These are phyloP conservation scores for Gallinago paraguaiae DNA, from an alignment of 2,113 vertebrate species.

Conservation along the genomic window DNA sequence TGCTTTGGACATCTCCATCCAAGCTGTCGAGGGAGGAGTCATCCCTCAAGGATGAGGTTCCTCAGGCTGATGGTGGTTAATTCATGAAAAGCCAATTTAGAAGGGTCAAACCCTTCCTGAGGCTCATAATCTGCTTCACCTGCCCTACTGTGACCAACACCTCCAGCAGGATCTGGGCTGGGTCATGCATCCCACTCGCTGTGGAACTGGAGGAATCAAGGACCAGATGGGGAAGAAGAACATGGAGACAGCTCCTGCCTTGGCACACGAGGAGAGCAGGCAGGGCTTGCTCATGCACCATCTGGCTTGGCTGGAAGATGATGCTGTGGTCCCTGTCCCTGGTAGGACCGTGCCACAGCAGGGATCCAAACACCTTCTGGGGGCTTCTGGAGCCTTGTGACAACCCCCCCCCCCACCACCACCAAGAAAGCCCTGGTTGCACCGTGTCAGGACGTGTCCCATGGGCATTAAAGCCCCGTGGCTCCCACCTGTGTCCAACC, in stretches of 20 bases:
- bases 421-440: neutral
- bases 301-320: neutral
- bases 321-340: neutral
- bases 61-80: neutral
- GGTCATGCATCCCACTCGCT: neutral
- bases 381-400: neutral
- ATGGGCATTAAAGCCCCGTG: accelerated
- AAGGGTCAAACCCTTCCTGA: neutral
- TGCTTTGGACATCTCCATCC: neutral
- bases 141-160: neutral
- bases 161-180: neutral
- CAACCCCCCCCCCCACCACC: neutral
- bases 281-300: neutral
- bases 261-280: neutral
- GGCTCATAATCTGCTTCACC: neutral
- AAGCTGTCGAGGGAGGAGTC: neutral
- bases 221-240: neutral
- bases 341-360: neutral
- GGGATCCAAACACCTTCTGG: neutral
- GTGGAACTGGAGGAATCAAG: neutral
- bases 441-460: accelerated
- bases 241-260: neutral
- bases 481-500: accelerated
- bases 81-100: accelerated
- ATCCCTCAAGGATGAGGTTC: neutral